Base-by-base conservation (phyloP, 2,888 invertebrate species). In the Acanthoscelides obtectus region DNA sequence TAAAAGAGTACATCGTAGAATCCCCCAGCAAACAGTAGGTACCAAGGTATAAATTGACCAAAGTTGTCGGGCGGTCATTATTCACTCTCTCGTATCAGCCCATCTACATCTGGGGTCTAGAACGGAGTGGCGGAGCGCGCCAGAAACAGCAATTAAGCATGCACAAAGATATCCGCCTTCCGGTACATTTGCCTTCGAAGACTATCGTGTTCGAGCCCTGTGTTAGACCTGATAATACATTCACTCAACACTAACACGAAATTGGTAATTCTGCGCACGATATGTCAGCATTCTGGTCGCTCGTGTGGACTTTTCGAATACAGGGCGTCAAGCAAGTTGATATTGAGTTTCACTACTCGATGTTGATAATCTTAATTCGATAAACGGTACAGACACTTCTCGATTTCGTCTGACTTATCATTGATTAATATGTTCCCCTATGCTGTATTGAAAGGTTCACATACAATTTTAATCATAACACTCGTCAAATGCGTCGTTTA, bases 91-190 rank as follows among this genome's bases (percentile, higher is more conserved):
- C 12, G 80, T 82, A 82, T 82, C 82, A 78, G 75, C 69, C 75
- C 75, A 79, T 81, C 79, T 80, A 77, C 78, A 81, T 81, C 76
- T 77, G 78, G 22, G 67, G 70, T 74, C 79, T 45, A 12, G 78
- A 74, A 81, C 81, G 45, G 25, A 3, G 25, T n/a, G n/a, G n/a
- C 80, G 80, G 79, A 76, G 77, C 79, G 77, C 78, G 77, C 78
- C 77, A 78, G 81, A 79, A 84, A 83, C 82, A 82, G 81, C 83
- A 83, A 84, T 84, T 84, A 84, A 83, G 81, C 83, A 82, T 83
- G 83, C 83, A 83, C 82, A 81, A 82, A 84, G 84, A 84, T 84
- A 84, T 83, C 82, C 83, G 82, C 81, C 83, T 84, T 84, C 83
- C 83, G 83, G 82, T 82, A 83, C 82, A 82, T 83, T 83, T 82